Evolutionary conservation across 2,113 vertebrate species (phyloP), one percentile per base, ranked within the genome.

Genomic region (Epinephelus fuscoguttatus): DNA sequence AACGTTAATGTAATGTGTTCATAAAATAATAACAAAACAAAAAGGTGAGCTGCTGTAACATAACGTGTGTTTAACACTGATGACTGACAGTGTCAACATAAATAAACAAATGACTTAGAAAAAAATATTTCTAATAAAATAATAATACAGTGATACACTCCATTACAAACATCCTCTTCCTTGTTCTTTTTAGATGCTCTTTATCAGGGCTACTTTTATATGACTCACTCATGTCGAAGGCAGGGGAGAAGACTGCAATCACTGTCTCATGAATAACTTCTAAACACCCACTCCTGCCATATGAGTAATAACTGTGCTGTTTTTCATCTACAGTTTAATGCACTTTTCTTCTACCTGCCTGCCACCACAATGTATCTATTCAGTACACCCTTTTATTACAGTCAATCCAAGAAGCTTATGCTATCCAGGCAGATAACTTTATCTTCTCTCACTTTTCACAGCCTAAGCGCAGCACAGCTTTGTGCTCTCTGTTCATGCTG

Each of bases 261-360:
- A 15, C 61, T 27, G 4, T 14, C 37, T 37, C 45, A 19, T 60
- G 10, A 77, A 59, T 52, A 55, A 40, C 63, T 45, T 63, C 62
- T 62, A 21, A 75, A 70, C 47, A 37, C 74, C 70, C 62, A 70
- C 70, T 70, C 27, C 53, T 60, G 45, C 14, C 6, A 47, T 3
- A 8, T 79, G 80, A 83, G 45, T 67, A 70, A 81, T 60, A 66
- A 40, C 40, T 37, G 18, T 56, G 40, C 72, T 68, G 42, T 61
- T 82, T 79, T 68, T 49, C 45, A 13, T 13, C 50, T 70, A 17
- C 14, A 27, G 4, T 25, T 45, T 18, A 37, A 17, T 59, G 27
- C 40, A 63, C 33, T 42, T 68, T 53, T 60, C 8, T 47, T 62
- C 25, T 2, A 4, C 59, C 47, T 69, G 15, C n/a, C 59, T 70